These are phyloP conservation scores for Dicrurus megarhynchus DNA, from an alignment of 2,113 vertebrate species.

Conservation along the genomic window DNA sequence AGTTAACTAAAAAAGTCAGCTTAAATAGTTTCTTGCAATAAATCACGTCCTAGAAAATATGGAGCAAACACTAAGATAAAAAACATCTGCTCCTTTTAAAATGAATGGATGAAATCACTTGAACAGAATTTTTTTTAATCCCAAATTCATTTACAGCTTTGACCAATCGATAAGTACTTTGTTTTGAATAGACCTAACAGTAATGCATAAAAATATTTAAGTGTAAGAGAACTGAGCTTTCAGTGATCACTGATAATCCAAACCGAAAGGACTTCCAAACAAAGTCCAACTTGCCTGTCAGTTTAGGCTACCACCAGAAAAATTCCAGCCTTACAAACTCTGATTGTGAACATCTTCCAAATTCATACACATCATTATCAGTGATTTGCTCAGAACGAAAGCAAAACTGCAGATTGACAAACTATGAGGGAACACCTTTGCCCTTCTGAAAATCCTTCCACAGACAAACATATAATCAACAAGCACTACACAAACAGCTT, in stretches of 20 bases:
- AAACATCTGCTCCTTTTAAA: constrained; percentile 77
- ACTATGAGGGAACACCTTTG: not conserved
- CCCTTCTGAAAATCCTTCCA: not conserved
- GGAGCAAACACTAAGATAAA: constrained; percentile 72
- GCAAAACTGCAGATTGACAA: not conserved
- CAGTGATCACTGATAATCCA: not conserved
- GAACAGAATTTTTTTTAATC: constrained; percentile 28
- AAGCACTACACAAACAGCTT: not conserved
- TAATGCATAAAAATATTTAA: not conserved
- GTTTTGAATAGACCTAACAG: not conserved
- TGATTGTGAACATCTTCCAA: not conserved
- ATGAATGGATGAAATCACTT: constrained; percentile 49
- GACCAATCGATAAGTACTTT: constrained; percentile 37
- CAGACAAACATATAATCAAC: not conserved
- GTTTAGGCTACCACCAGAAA: not conserved
- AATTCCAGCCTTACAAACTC: not conserved
- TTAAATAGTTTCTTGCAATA: constrained; percentile 73
- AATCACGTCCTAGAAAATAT: constrained; percentile 74
- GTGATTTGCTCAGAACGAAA: not conserved
- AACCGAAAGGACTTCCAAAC: not conserved
- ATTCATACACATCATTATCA: not conserved
- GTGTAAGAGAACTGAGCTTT: not conserved
- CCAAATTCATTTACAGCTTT: constrained; percentile 34
- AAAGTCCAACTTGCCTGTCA: not conserved
- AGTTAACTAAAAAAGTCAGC: constrained; percentile 74